Base-by-base conservation (phyloP, 2,888 invertebrate genomes). In the Deilephila porcellus region DNA sequence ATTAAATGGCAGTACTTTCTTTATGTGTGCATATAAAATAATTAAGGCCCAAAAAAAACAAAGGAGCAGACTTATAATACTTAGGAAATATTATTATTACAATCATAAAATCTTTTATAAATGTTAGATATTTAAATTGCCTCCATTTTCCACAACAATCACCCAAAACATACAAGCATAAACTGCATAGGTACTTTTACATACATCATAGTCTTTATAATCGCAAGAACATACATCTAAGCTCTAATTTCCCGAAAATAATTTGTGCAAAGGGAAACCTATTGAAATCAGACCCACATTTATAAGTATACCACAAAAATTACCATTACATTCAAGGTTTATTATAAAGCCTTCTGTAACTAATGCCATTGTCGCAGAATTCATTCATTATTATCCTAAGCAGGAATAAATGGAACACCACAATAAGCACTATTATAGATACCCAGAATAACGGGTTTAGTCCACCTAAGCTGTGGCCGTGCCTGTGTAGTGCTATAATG, bases 361-460 rank as follows among this genome's bases (percentile, higher is more conserved):
- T 96, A 83, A 96, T 96, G 78, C 96, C 96, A 72, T 95, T 96
- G 80, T 96, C 96, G 88, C 97, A 98, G 89, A 98, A 98, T 88
- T 98, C 98, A 83, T 97, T 98, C 93, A 98, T 97, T 79, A 99
- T 97, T 81, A 99, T 95, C 91, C 98, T 98, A 93, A 97, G 98
- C 45, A 99, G 95, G 94, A 99, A 99, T 83, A 98, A 95, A 92
- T 99, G 99, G 94, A 99, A 99, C 82, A 98, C 96, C 75, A 98
- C 95, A 82, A 99, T 98, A 78, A 99, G 95, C 86, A 97, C 96
- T 88, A 97, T 97, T 79, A 99, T 97, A 76, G 98, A 97, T 70
- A 98, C 96, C 99, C 99, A 99, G 91, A 99, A 98, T 70, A 98
- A 93, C 0, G 98, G 97, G 63, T 99, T 98, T 76, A 99, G 93